Base-by-base conservation (phyloP, 2,113 vertebrate genomes). In the Ploceus nigricollis region DNA sequence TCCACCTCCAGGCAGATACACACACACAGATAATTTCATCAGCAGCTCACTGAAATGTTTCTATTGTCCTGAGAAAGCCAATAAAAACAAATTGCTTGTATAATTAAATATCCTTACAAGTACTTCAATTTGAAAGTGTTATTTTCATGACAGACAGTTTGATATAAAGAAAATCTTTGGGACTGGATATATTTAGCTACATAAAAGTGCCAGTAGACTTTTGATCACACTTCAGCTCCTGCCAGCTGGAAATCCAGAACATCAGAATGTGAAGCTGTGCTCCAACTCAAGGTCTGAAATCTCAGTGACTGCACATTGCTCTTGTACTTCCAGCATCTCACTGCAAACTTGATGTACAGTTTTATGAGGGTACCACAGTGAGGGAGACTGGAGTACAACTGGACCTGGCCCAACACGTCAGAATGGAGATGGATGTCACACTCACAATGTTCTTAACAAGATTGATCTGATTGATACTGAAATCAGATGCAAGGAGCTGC, bases 201-300 rank as follows among this genome's bases (percentile, higher is more conserved):
- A 82, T n/a, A 79, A n/a, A 95, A 95, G 84, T 72, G 87, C 0
- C 1, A 95, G 69, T 31, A 95, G 93, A 95, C 89, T 94, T 94
- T 51, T 79, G 83, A 94, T 96, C 83, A 87, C 89, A 91, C 89
- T 91, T 91, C 69, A 89, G 45, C 13, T 91, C 81, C 84, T 91
- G 91, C 95, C 91, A 96, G 91, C 77, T 96, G 91, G 94, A 94
- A 96, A 91, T 18, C n/a, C 31, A 87, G 93, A 95, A 87, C 69
- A 91, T 51, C 35, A 72, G 87, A 94, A 94, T 70, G 60, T 37
- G 73, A 87, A 89, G 64, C 51, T 66, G 64, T 47, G 48, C 70
- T 94, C 84, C 88, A 93, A 92, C 50, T 70, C 77, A 15, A 57
- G 53, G 39, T 15, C 85, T 69, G 84, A 57, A 71, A 89, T 50